These are phyloP conservation scores for Cassiopea xamachana DNA, from an alignment of 30 jellyfish, hydroid and myxozoan genomes.

Conservation along the genomic window DNA sequence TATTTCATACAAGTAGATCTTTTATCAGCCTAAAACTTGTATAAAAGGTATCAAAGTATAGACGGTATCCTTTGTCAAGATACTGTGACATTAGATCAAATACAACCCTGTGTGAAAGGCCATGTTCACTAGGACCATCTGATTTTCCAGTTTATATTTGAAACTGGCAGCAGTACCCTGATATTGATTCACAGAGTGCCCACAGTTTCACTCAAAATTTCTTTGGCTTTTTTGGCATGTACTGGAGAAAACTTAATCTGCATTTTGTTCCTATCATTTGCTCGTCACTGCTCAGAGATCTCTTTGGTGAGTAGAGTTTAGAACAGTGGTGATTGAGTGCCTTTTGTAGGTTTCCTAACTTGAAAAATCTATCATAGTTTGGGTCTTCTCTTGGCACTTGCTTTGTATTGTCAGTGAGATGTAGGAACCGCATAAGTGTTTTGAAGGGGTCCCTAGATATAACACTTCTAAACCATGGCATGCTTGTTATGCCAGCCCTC, in stretches of 20 bases:
- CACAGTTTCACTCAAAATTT: constrained; percentile 45
- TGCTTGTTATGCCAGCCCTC: constrained; percentile 10
- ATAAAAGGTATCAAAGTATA: constrained; percentile 50
- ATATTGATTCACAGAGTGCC: constrained; percentile 38
- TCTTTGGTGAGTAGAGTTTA: not conserved
- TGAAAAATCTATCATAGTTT: constrained; percentile 23
- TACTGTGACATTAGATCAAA: constrained; percentile 47
- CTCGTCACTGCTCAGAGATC: constrained; percentile 19
- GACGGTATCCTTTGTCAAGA: constrained; percentile 62
- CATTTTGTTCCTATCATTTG: constrained; percentile 50
- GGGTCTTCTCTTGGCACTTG: constrained; percentile 7
- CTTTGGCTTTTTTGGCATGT: constrained; percentile 52
- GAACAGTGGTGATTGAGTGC: not conserved
- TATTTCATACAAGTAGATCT: constrained; percentile 46
- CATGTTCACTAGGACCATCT: constrained; percentile 27
- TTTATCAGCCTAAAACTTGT: constrained; percentile 13
- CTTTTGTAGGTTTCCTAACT: constrained; percentile 11
- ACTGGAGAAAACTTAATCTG: constrained; percentile 37
- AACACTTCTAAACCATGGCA: constrained; percentile 25
- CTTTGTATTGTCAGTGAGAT: constrained; percentile 33
- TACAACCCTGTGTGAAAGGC: constrained; percentile 61
- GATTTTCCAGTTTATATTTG: constrained; percentile 52
- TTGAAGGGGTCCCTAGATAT: not conserved
- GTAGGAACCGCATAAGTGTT: constrained; percentile 22
- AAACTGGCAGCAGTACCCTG: constrained; percentile 57